Percentiles rank a stretch among this genome's conserved stretches.
Evolutionary conservation across 53 echinoderm and acorn worm genomes (phyloP).

Genomic region (Arbacia lixula): DNA sequence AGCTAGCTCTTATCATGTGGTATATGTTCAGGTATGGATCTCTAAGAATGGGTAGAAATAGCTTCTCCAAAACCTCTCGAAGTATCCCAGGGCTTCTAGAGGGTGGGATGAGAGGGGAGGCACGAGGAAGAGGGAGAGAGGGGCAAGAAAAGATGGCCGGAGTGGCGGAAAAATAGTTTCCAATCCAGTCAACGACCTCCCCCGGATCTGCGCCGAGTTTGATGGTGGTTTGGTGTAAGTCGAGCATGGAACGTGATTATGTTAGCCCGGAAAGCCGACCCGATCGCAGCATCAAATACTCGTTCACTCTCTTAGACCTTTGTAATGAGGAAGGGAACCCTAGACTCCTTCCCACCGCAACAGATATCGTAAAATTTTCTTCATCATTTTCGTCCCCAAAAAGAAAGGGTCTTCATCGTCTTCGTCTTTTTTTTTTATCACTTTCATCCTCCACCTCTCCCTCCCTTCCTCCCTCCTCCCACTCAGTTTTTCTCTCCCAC

Average conservation of each 20-base stretch:
- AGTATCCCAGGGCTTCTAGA: constrained; percentile 41
- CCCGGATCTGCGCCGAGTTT: constrained; percentile 49
- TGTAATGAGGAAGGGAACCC: constrained; percentile 59
- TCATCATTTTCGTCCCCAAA: constrained; percentile 47
- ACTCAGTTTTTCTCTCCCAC: too few relatives aligned
- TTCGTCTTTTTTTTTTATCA: too few relatives aligned
- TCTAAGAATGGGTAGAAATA: constrained; percentile 29
- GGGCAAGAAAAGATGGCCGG: constrained; percentile 11
- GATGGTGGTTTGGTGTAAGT: constrained; percentile 55
- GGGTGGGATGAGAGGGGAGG: constrained; percentile 29
- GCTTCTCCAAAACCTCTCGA: constrained; percentile 54
- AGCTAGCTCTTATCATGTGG: constrained; percentile 28
- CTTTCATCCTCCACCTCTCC: too few relatives aligned
- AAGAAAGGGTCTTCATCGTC: constrained; percentile 55
- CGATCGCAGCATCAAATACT: constrained; percentile 63
- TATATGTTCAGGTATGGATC: constrained; percentile 37
- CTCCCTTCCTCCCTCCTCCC: too few relatives aligned
- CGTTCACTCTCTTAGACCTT: constrained; percentile 47
- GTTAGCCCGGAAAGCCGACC: constrained; percentile 66
- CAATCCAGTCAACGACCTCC: constrained; percentile 55
- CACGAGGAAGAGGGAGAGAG: neutral
- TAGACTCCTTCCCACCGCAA: constrained; percentile 54
- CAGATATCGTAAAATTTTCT: constrained; percentile 58
- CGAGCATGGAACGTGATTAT: constrained; percentile 65
- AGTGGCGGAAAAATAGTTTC: constrained; percentile 42